These are phyloP conservation scores for Coelopa frigida DNA, from an alignment of 1,140 invertebrate genomes.

Conservation along the genomic window DNA sequence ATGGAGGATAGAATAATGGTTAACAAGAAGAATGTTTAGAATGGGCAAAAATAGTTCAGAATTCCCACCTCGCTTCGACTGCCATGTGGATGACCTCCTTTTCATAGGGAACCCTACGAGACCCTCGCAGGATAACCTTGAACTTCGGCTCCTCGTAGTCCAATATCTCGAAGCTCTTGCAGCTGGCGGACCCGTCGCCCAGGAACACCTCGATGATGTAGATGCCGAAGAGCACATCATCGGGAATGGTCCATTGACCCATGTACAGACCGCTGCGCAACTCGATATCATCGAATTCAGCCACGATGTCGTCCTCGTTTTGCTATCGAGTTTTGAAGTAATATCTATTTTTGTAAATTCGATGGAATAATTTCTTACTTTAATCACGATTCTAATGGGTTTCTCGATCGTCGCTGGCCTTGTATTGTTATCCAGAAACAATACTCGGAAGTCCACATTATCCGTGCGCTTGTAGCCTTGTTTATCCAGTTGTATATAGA, in stretches of 20 bases:
- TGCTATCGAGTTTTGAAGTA: neutral
- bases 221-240: neutral
- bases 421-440: neutral
- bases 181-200: neutral
- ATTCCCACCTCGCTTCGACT: neutral
- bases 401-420: neutral
- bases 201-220: neutral
- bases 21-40: neutral
- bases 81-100: neutral
- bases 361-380: neutral
- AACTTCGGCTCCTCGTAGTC: neutral
- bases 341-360: neutral
- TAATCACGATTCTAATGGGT: neutral
- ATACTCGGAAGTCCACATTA: neutral
- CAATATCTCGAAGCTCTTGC: neutral
- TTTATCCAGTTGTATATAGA: neutral
- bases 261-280: neutral
- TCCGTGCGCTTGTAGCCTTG: neutral
- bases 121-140: neutral
- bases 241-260: neutral
- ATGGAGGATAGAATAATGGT: neutral
- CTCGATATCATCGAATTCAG: neutral
- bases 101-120: neutral
- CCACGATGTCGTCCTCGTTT: neutral
- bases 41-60: neutral